Evolutionary conservation across 2,113 vertebrate species (phyloP).

Genomic region (Prionailurus viverrinus): DNA sequence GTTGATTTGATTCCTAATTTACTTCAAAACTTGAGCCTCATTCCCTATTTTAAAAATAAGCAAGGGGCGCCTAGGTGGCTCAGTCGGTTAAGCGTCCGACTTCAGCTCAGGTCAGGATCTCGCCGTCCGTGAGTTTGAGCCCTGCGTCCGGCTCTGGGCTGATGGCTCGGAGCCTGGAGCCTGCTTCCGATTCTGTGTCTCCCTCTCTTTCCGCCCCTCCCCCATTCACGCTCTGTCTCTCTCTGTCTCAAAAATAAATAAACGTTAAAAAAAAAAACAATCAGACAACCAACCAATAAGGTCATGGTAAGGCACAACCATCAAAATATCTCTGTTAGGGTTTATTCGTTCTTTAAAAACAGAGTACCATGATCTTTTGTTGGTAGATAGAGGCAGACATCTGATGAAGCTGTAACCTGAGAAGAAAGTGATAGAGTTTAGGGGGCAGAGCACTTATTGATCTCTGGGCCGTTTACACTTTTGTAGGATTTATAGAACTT

Average conservation of each 20-base stretch:
- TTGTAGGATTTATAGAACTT: slow-evolving; percentile 21
- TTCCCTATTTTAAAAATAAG: slow-evolving; percentile 44
- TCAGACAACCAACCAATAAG: not conserved
- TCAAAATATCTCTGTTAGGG: not conserved
- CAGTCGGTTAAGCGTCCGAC: too few relatives aligned
- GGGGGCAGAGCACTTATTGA: not conserved
- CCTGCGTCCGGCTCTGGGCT: too few relatives aligned
- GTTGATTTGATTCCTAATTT: slow-evolving; percentile 14
- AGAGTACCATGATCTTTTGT: not conserved
- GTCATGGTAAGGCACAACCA: not conserved
- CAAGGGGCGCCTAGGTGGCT: too few relatives aligned
- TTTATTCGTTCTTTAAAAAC: not conserved
- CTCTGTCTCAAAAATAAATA: too few relatives aligned
- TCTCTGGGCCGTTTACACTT: not conserved
- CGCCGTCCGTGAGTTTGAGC: too few relatives aligned
- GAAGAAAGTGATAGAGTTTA: not conserved
- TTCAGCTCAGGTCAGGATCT: too few relatives aligned
- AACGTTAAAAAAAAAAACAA: not conserved
- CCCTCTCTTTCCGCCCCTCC: too few relatives aligned
- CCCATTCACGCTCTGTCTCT: too few relatives aligned
- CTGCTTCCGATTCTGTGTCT: too few relatives aligned
- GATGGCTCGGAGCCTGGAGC: too few relatives aligned
- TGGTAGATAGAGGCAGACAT: not conserved
- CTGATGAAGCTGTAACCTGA: not conserved
- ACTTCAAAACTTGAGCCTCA: not conserved